Base-by-base conservation (phyloP, 2,113 vertebrate genomes). In the Proterorhinus semilunaris region DNA sequence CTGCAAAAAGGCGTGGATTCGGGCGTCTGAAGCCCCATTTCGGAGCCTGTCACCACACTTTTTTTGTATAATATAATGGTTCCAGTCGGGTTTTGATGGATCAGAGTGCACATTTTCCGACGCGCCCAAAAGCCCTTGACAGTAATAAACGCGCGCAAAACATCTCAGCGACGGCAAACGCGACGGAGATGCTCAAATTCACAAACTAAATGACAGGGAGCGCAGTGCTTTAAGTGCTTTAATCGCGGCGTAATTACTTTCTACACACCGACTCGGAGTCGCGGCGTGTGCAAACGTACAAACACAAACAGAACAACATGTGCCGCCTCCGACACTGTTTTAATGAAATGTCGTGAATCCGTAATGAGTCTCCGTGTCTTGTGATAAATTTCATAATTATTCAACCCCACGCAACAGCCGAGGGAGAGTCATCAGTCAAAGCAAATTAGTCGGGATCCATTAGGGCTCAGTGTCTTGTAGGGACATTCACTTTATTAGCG, bases 381-480 rank as follows among this genome's bases (percentile, higher is more conserved):
- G 83, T 95, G 95, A 96, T 95, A 93, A 94, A 98, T 96, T 93
- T 95, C 90, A 87, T 94, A 95, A 96, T 97, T 95, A 95, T 95
- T 96, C 93, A 94, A 93, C 92, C 93, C 92, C 93, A 93, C 94
- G 88, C 93, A 91, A 94, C 91, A 89, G 89, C 90, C 93, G 92
- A 90, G 58, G 84, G 95, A 89, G 95, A 96, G 95, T 95, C 95
- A 98, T 98, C 94, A 95, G 95, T 98, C 96, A 97, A 93, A 94
- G 95, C 94, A 95, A 98, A 97, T 98, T 96, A 98, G 95, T 93
- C 72, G 85, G 93, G 93, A 96, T 98, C 95, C 96, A 97, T 98
- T 98, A 96, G 94, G 93, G 93, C 93, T 93, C 94, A 90, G 93
- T 92, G 92, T 95, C 95, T 95, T 95, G 94, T 94, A 95, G 95